Percentiles rank a stretch among this genome's conserved stretches.
Evolutionary conservation across 1,140 invertebrate species (phyloP).

Genomic region (Drosophila melanica): DNA sequence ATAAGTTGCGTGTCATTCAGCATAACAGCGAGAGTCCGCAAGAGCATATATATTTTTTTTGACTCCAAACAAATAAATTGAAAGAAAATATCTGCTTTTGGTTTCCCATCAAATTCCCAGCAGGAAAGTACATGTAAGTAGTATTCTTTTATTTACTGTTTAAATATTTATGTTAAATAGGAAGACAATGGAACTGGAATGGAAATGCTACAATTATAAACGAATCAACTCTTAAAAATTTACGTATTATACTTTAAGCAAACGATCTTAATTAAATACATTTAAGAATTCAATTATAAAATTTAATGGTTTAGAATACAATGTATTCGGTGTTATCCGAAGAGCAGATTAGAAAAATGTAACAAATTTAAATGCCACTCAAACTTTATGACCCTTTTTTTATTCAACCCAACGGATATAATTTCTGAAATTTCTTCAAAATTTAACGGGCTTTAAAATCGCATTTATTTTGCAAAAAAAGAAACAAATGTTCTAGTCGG

Average conservation of each 20-base stretch:
- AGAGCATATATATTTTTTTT: slow-evolving; percentile 17
- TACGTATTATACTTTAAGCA: no score
- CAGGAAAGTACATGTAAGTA: slow-evolving; percentile 23
- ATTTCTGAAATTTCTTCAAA: background rate
- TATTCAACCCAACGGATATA: background rate
- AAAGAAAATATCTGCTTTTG: slow-evolving; percentile 7
- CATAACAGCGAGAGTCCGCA: slow-evolving; percentile 33
- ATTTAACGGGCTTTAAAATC: slow-evolving; percentile 19
- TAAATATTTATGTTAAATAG: slow-evolving; percentile 22
- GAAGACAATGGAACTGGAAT: background rate
- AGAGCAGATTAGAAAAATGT: background rate
- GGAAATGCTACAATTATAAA: no score
- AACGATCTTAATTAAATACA: no score
- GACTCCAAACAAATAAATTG: slow-evolving; percentile 37
- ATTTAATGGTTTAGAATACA: background rate
- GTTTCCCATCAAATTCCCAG: background rate
- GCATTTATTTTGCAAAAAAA: background rate
- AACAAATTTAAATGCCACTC: slow-evolving; percentile 4
- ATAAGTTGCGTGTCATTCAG: slow-evolving; percentile 63
- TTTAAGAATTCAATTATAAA: no score
- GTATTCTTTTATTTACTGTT: background rate
- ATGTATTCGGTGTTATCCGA: no score
- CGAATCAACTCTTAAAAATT: no score
- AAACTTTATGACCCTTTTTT: slow-evolving; percentile 11
- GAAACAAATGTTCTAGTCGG: background rate